Evolutionary conservation across 2,113 vertebrate genomes (phyloP).

Genomic region (Nerophis lumbriciformis): DNA sequence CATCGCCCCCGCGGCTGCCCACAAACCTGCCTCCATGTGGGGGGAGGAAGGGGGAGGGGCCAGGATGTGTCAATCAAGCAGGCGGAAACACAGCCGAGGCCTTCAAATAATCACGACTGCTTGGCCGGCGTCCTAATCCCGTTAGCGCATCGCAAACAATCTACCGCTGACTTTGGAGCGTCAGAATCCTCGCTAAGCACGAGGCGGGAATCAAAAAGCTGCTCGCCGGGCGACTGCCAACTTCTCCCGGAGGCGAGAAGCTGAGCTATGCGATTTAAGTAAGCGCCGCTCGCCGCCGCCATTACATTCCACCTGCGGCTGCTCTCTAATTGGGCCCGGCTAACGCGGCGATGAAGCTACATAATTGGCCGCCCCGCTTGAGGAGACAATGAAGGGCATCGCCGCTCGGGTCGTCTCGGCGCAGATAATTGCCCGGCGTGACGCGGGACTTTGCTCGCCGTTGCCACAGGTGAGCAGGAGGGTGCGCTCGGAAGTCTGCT

Average conservation of each 20-base stretch:
- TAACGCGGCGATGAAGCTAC: constrained; percentile 58
- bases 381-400: constrained; percentile 57
- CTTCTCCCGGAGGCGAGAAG: constrained; percentile 1
- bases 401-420: constrained; percentile 42
- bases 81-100: constrained; percentile 6
- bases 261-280: constrained; percentile 29
- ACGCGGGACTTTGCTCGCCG: constrained; percentile 24
- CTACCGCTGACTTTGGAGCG: constrained; percentile 39
- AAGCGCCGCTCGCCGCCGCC: constrained; percentile 43
- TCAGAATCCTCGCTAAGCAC: constrained; percentile 18
- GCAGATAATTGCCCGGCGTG: constrained; percentile 61
- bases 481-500: too few relatives aligned
- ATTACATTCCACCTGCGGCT: constrained; percentile 60
- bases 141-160: constrained; percentile 48
- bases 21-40: constrained; percentile 16
- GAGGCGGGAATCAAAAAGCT: too few relatives aligned
- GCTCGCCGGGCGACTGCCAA: constrained; percentile 35
- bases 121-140: constrained; percentile 59
- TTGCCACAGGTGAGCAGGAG: constrained; percentile 20
- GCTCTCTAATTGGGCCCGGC: constrained; percentile 58
- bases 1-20: too few relatives aligned
- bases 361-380: constrained; percentile 64
- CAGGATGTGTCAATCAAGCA: constrained; percentile 37
- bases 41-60: background rate
- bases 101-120: constrained; percentile 33